Conservation (phyloP, 2,113 vertebrate genomes). For the Porphyrio hochstetteri region DNA sequence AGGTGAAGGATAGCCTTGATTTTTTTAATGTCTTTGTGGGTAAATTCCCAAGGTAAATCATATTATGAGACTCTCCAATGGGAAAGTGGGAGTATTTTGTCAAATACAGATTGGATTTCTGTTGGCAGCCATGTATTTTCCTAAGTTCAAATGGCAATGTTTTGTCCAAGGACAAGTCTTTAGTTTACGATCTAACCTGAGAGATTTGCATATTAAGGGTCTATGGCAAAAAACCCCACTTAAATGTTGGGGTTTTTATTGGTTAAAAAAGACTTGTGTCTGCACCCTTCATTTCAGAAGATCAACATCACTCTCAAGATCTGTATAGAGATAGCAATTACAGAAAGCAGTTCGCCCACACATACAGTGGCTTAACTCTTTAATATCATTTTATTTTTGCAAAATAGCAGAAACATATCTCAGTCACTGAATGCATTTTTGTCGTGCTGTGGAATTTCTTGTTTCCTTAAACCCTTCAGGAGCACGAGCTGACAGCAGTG, state of each 20-base stretch:
- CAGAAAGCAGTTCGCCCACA: constrained; percentile 64
- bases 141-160: constrained; percentile 59
- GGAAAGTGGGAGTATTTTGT: constrained; percentile 22
- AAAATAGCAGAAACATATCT: neutral
- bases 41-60: constrained; percentile 5
- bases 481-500: neutral
- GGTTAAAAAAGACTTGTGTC: constrained; percentile 75
- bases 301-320: constrained; percentile 60
- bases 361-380: constrained; percentile 63
- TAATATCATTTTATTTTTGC: constrained; percentile 59
- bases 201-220: constrained; percentile 69
- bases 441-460: neutral
- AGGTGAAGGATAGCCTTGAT: neutral
- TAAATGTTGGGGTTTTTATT: constrained; percentile 50
- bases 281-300: constrained; percentile 68
- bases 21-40: neutral
- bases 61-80: neutral
- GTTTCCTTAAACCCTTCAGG: neutral
- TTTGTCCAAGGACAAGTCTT: constrained; percentile 68
- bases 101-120: constrained; percentile 51
- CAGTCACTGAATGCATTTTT: neutral
- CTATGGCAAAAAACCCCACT: constrained; percentile 18
- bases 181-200: constrained; percentile 71
- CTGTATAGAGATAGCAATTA: constrained; percentile 70
- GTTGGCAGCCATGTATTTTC: constrained; percentile 47